Conservation (phyloP, 1,140 invertebrate genomes). For the Drosophila kanapiae region DNA sequence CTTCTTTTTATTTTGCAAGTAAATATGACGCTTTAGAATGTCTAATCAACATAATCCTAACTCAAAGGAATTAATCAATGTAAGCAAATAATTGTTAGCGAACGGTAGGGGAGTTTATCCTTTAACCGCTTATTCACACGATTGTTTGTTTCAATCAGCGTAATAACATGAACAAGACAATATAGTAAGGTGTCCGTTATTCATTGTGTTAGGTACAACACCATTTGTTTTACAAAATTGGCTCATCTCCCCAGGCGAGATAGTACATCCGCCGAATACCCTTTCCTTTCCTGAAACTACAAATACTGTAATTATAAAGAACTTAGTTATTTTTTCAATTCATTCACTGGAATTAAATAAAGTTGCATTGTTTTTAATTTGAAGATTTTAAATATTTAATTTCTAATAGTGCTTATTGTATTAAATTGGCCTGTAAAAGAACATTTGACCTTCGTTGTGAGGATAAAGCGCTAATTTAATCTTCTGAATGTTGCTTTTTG, state of each 20-base stretch:
- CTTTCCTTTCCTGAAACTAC: background rate
- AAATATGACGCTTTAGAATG: background rate
- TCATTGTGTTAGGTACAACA: slow-evolving; percentile 44
- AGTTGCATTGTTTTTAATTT: background rate
- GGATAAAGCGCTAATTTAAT: slow-evolving; percentile 36
- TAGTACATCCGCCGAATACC: background rate
- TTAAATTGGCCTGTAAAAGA: background rate
- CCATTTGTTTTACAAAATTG: slow-evolving; percentile 45
- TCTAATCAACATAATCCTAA: slow-evolving; percentile 29
- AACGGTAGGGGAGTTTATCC: slow-evolving; percentile 1
- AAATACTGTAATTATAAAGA: no score
- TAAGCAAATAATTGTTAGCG: slow-evolving; percentile 34
- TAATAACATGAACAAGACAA: slow-evolving; percentile 30
- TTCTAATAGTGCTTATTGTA: background rate
- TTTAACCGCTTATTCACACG: slow-evolving; percentile 11
- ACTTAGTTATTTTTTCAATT: no score
- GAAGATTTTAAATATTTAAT: no score
- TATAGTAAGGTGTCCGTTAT: slow-evolving; percentile 44
- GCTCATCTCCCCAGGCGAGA: no score
- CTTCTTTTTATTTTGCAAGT: background rate
- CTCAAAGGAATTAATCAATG: slow-evolving; percentile 24
- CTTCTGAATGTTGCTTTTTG: slow-evolving; percentile 50
- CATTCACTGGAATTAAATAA: background rate
- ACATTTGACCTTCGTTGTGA: slow-evolving; percentile 12
- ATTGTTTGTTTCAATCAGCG: slow-evolving; percentile 40